Percentiles rank a stretch among this genome's conserved stretches.
Conservation (phyloP, 2,113 vertebrate genomes). For the Physeter macrocephalus region DNA sequence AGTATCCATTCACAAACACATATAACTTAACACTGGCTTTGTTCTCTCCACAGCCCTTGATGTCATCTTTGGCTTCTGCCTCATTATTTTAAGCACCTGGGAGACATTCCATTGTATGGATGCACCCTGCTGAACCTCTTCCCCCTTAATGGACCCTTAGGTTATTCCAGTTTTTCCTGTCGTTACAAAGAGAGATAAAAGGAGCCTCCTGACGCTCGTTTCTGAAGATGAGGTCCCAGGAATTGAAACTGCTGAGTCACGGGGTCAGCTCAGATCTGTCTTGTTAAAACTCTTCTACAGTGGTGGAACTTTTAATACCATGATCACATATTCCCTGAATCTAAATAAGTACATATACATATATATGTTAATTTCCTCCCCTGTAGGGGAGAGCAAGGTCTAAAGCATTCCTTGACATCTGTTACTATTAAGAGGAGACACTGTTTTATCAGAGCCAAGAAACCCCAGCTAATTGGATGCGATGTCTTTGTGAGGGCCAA, state of each 20-base stretch:
- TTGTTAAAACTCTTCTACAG: neutral
- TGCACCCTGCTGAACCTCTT: neutral
- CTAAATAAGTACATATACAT: fast-evolving
- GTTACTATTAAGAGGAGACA: neutral
- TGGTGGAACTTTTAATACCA: neutral
- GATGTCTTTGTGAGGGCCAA: neutral
- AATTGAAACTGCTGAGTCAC: neutral
- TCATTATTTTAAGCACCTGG: neutral
- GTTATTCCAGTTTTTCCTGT: conserved; percentile 39
- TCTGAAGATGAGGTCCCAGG: neutral
- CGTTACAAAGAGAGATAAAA: neutral
- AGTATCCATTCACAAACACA: neutral
- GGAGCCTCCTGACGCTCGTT: neutral
- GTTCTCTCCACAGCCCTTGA: neutral
- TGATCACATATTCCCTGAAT: fast-evolving
- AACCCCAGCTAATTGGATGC: neutral
- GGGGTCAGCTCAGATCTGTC: neutral
- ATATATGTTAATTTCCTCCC: neutral
- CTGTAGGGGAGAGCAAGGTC: too few relatives aligned
- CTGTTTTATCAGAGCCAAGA: neutral
- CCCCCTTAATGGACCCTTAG: neutral
- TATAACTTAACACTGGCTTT: neutral
- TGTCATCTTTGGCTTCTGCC: neutral
- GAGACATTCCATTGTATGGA: neutral
- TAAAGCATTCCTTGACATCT: too few relatives aligned